Evolutionary conservation across 2,888 invertebrate species (phyloP).

Genomic region (Morpho deidamia): DNA sequence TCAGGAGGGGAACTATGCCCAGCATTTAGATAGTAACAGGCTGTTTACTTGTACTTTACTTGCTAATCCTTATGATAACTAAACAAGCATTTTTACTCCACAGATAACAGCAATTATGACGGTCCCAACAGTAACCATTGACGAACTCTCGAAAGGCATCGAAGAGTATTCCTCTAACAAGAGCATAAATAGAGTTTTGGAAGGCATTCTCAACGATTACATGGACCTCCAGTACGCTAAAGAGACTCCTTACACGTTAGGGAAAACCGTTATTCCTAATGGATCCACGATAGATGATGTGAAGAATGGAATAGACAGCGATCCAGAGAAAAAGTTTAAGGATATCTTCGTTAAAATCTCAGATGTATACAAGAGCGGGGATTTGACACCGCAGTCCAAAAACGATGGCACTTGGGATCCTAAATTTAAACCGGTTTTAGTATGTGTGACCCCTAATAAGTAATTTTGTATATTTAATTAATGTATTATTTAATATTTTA

Average conservation of each 20-base stretch:
- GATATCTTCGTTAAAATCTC: constrained; percentile 53
- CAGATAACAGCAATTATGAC: constrained; percentile 37
- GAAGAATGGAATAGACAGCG: constrained; percentile 40
- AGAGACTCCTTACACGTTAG: constrained; percentile 63
- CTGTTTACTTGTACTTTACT: too few species aligned
- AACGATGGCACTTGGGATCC: constrained; percentile 59
- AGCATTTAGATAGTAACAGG: too few species aligned
- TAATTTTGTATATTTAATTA: constrained; percentile 24
- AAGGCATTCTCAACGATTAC: constrained; percentile 58
- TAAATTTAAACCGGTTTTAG: constrained; percentile 53
- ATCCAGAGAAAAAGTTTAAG: constrained; percentile 44
- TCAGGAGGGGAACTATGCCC: too few species aligned
- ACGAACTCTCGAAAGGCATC: constrained; percentile 48
- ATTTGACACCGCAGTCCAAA: constrained; percentile 44
- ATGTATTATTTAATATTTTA: constrained; percentile 6
- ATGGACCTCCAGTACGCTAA: constrained; percentile 63
- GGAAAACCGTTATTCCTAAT: constrained; percentile 52
- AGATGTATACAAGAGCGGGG: constrained; percentile 49
- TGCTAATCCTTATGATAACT: too few species aligned
- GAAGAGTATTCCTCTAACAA: constrained; percentile 42
- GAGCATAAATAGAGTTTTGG: constrained; percentile 49
- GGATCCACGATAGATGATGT: constrained; percentile 48
- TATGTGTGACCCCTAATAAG: constrained; percentile 48
- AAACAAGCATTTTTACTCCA: background rate
- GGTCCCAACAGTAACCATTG: constrained; percentile 50